Base-by-base conservation (phyloP, 2,888 invertebrate species). In the Noctua comes region DNA sequence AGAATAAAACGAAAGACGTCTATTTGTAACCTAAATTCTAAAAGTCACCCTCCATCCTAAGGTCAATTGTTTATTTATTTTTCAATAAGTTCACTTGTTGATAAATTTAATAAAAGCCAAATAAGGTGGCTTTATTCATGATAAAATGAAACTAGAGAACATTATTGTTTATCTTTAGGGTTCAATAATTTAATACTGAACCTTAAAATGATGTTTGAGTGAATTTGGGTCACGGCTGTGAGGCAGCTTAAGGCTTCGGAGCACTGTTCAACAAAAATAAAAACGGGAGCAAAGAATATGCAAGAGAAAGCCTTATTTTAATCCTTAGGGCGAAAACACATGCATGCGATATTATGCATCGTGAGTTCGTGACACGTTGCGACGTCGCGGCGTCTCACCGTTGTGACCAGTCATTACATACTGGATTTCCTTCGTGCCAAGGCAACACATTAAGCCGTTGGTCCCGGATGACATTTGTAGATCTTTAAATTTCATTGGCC, bases 91-190 rank as follows among this genome's bases (percentile, higher is more conserved):
- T 5, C 18, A 27, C 18, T 64, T 68, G 31, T 66, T 68, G 59
- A 54, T 24, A 24, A 74, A 81, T 80, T 40, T 11, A 68, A 75
- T 82, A 75, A 40, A 64, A 31, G 18, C 1, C 46, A 40, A 81
- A 82, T 43, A 69, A 16, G 2, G 2, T 21, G 13, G 7, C 18
- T 64, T 57, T 31, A 16, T 69, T 68, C 6, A 31, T 5, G 43
- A 21, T 46, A 69, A 69, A 69, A 69, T 51, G 16, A 82, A 82
- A 54, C 24, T 64, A 46, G 21, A 65, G 54, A 48, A 31, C 21
- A 36, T 69, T 40, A 36, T 31, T 2, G 40, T 80, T 64, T 31
- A 54, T 68, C 11, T 64, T 48, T 46, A 21, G 2, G 24, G 8
- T 64, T 68, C 59, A 51, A 54, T 66, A 73, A 57, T 48, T n/a